A percentile compares a stretch with the other conserved stretches of the same genome.
phyloP scores from a whole-genome alignment of 2,888 invertebrate species.

The Ariolimax columbianus region DNA sequence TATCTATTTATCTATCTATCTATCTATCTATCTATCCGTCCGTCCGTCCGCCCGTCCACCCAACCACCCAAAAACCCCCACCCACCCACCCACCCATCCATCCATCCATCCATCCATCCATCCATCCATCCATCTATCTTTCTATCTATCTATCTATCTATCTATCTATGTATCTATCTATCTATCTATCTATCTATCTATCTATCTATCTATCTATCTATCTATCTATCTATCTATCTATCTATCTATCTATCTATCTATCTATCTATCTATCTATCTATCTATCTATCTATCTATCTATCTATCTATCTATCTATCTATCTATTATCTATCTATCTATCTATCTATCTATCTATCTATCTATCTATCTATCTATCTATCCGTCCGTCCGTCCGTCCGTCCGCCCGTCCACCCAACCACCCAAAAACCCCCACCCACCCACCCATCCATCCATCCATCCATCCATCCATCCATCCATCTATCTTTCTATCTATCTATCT shows the following conservation, averaged over 20 bases:
- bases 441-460: not conserved
- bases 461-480: not conserved
- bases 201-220: constrained; percentile 2
- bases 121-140: not conserved
- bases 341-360: not conserved
- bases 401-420: too few relatives aligned
- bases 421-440: not conserved
- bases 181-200: not conserved
- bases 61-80: not conserved
- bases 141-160: not conserved
- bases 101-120: not conserved
- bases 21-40: not conserved
- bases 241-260: not conserved
- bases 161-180: not conserved
- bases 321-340: not conserved
- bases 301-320: not conserved
- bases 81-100: not conserved
- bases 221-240: not conserved
- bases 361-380: not conserved
- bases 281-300: not conserved
- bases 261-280: not conserved
- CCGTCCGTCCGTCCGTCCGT: not conserved
- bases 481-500: not conserved
- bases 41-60: not conserved
- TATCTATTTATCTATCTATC: not conserved